A percentile compares a stretch with the other conserved stretches of the same genome.
phyloP scores from a whole-genome alignment of 2,888 invertebrate genomes.

The Agrotis clavis region DNA sequence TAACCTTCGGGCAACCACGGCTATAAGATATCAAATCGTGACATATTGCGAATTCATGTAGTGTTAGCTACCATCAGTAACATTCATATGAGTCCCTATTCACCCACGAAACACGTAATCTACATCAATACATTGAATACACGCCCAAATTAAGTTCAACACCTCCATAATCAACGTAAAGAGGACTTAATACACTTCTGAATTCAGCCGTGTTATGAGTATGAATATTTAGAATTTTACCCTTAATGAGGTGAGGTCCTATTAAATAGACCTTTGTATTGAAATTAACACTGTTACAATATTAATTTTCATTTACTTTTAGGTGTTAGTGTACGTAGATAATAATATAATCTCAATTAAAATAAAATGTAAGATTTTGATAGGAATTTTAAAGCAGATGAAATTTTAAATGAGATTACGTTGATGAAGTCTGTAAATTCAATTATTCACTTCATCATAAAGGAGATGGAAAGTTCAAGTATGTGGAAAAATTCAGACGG shows the following conservation, averaged over 20 bases:
- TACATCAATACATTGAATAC: slow-evolving; percentile 43
- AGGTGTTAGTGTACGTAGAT: slow-evolving; percentile 40
- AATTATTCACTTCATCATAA: slow-evolving; percentile 16
- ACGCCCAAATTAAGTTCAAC: slow-evolving; percentile 45
- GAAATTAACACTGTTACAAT: slow-evolving; percentile 56
- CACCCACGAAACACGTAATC: slow-evolving; percentile 17
- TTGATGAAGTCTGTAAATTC: slow-evolving; percentile 17
- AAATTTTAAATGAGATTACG: slow-evolving; percentile 33
- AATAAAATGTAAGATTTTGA: slow-evolving; percentile 28
- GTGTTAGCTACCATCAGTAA: not conserved
- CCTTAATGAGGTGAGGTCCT: slow-evolving; percentile 59
- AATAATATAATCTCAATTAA: slow-evolving; percentile 17
- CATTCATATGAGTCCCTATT: slow-evolving; percentile 7
- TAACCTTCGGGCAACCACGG: too few species aligned
- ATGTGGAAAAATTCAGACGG: too few species aligned
- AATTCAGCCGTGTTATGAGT: slow-evolving; percentile 49
- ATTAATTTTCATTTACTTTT: slow-evolving; percentile 62
- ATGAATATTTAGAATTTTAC: slow-evolving; percentile 66
- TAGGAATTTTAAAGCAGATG: slow-evolving; percentile 10
- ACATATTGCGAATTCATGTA: not conserved
- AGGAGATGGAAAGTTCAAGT: too few species aligned
- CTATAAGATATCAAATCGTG: too few species aligned
- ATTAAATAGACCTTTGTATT: slow-evolving; percentile 61
- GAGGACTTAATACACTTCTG: slow-evolving; percentile 52
- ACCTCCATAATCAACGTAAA: slow-evolving; percentile 39